A percentile compares a stretch with the other conserved stretches of the same genome.
phyloP scores from a whole-genome alignment of 2,797 vertebrate genomes.

The Falco naumanni region DNA sequence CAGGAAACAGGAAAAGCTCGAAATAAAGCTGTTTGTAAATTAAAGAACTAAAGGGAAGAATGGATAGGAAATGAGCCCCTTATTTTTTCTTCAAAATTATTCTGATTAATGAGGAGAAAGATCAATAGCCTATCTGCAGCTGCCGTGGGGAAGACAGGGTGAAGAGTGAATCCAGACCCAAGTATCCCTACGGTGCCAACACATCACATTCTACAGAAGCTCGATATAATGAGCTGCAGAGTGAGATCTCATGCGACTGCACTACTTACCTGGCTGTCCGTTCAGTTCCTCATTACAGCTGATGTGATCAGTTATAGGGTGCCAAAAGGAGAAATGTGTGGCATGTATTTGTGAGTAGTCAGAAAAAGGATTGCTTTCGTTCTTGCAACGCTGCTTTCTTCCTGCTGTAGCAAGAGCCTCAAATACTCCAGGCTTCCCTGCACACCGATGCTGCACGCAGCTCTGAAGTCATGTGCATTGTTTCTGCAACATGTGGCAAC shows the following conservation, averaged over 20 bases:
- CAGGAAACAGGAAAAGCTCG: slow-evolving; percentile 42
- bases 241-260: background rate
- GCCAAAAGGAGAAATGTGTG: background rate
- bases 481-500: background rate
- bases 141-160: slow-evolving; percentile 30
- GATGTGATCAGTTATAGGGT: background rate
- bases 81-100: slow-evolving; percentile 37
- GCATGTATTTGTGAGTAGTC: background rate
- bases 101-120: slow-evolving; percentile 57
- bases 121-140: slow-evolving; percentile 45
- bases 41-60: slow-evolving; percentile 58
- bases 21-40: slow-evolving; percentile 51
- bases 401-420: background rate
- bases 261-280: background rate
- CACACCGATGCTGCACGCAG: background rate
- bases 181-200: background rate
- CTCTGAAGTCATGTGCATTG: background rate
- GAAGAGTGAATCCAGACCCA: slow-evolving; percentile 52
- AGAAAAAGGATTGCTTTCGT: background rate
- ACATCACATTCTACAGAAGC: background rate
- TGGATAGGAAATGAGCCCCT: background rate
- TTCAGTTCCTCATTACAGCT: background rate
- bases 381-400: background rate
- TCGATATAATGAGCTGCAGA: background rate
- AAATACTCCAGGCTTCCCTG: background rate